Percentiles rank a stretch among this genome's conserved stretches.
Evolutionary conservation across 64 coral and sea anemone species (phyloP).

Genomic region (Montipora sp.): DNA sequence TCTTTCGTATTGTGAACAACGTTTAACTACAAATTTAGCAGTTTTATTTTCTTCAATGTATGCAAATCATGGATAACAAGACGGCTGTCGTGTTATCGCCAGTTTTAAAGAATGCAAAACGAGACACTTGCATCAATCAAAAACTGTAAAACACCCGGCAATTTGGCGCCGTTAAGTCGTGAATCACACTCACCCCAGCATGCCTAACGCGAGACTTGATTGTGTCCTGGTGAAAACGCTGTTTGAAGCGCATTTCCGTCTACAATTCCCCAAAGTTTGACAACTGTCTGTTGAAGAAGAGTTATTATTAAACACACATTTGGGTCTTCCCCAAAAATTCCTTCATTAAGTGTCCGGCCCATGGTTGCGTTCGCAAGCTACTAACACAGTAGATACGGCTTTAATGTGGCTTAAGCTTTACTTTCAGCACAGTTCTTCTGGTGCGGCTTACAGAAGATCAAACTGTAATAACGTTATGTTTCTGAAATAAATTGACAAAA

Average conservation of each 20-base stretch:
- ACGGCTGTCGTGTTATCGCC: background rate
- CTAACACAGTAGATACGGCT: too few species aligned
- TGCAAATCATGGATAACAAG: background rate
- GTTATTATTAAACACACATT: background rate
- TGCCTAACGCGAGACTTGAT: background rate
- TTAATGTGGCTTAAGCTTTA: too few species aligned
- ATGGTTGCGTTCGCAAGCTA: background rate
- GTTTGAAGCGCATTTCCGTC: background rate
- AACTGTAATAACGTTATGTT: too few species aligned
- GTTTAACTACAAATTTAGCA: background rate
- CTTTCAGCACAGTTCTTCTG: too few species aligned
- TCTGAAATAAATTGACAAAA: too few species aligned
- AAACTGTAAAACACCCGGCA: background rate
- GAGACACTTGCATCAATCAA: background rate
- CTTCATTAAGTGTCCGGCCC: background rate
- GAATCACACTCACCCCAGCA: background rate
- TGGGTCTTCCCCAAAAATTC: constrained; percentile 4
- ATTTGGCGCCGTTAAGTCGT: too few species aligned
- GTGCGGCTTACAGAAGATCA: too few species aligned
- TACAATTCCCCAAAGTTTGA: constrained; percentile 22
- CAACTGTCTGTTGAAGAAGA: constrained; percentile 2
- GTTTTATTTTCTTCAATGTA: background rate
- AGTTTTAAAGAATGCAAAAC: background rate
- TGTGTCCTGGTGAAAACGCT: background rate
- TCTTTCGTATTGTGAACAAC: background rate